A percentile compares a stretch with the other conserved stretches of the same genome.
Evolutionary conservation across 2,888 invertebrate species (phyloP).

Genomic region (Parascotia fuliginaria): DNA sequence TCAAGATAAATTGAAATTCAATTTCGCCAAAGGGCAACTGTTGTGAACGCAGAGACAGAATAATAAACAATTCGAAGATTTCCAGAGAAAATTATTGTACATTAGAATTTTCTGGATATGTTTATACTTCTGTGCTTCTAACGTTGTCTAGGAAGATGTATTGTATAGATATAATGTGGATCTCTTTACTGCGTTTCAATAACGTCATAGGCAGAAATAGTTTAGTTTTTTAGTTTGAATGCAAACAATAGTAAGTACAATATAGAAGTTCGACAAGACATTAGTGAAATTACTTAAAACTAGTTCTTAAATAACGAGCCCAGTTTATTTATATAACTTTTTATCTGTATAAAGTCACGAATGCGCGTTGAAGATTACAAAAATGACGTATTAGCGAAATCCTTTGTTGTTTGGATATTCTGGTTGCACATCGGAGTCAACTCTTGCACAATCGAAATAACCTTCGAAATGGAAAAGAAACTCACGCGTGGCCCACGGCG

Average conservation of each 20-base stretch:
- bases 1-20: conserved; percentile 81
- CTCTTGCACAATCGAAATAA: conserved; percentile 69
- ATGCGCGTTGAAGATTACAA: conserved; percentile 11
- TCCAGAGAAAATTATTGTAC: conserved; percentile 9
- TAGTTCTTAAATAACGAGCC: not conserved
- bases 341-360: conserved; percentile 6
- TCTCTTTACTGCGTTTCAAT: too few relatives aligned
- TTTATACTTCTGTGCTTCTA: not conserved
- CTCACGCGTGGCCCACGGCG: conserved; percentile 58
- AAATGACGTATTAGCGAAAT: conserved; percentile 46
- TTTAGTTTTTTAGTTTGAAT: too few relatives aligned
- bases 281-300: not conserved
- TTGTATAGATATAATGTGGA: too few relatives aligned
- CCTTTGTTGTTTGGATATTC: conserved; percentile 66
- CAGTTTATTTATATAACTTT: not conserved
- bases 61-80: conserved; percentile 47
- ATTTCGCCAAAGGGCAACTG: conserved; percentile 80
- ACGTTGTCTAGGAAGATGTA: too few relatives aligned
- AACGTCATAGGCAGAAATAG: not conserved
- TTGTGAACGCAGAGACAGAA: conserved; percentile 59
- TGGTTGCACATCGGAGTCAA: conserved; percentile 62
- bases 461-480: conserved; percentile 79
- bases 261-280: too few relatives aligned
- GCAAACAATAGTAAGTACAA: too few relatives aligned
- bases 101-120: not conserved